Evolutionary conservation across 1,140 invertebrate genomes (phyloP), one percentile per base, ranked within the genome.

Genomic region (Propsilocerus akamusi): DNA sequence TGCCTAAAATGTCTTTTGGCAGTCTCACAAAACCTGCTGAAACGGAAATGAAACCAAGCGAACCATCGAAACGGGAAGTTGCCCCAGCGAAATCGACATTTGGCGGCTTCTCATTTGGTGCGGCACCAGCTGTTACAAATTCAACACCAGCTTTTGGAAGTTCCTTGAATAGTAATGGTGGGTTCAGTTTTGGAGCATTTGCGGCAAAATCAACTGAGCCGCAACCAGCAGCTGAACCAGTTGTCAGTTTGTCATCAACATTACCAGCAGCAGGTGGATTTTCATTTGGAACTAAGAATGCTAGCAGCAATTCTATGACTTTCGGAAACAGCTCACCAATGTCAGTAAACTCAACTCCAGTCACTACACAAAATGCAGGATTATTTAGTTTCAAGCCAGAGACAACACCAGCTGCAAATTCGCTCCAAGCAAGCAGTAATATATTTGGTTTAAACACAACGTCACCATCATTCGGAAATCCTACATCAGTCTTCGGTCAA

Each of bases 21-120:
- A 51, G 51, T 1, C 67, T 68, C 51, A 56, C 58, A 5, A 69
- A 71, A 56, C 67, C 59, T 25, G 57, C 62, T 23, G 62, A 59
- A 11, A 60, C 59, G 41, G 53, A 53, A 47, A 56, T 54, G 30
- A 57, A 48, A 48, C 51, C 52, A 52, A 49, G 24, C 47, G 52
- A 26, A 51, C 24, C 28, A 34, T 25, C 20, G 37, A n/a, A 28
- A 20, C 37, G 24, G 24, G 41, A 32, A 41, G 14, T 28, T 8
- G 14, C 48, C 25, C 26, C 51, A 49, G 24, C 41, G 23, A 20
- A 34, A 49, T 3, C 46, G 17, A 30, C 57, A 17, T 22, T 53
- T 8, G 25, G 52, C 17, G 34, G 48, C 8, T 60, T 59, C 50
- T 57, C 49, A 25, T 57, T 59, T 51, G 57, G 57, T 47, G 55